Percentiles rank a stretch among this genome's conserved stretches.
These are phyloP conservation scores for Boulengeromyrus knoepffleri DNA, from an alignment of 2,113 vertebrate genomes.

Conservation along the genomic window DNA sequence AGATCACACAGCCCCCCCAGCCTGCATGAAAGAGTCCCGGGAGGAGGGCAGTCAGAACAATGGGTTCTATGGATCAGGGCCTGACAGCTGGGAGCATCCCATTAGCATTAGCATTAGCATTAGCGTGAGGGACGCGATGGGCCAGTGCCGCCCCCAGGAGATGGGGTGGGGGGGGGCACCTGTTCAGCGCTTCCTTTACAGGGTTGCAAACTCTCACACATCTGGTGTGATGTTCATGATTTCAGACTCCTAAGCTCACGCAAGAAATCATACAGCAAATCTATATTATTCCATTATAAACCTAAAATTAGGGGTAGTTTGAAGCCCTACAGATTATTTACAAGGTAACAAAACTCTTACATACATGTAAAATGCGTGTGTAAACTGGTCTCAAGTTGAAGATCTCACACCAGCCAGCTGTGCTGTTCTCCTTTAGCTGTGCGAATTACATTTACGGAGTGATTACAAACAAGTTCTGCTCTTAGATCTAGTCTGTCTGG, in stretches of 20 bases:
- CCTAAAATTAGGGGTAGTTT: neutral
- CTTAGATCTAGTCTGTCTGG: neutral
- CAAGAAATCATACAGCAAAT: neutral
- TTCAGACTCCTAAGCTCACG: neutral
- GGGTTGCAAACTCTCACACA: neutral
- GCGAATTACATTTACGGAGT: conserved; percentile 19
- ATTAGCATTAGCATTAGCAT: conserved; percentile 26
- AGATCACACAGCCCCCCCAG: neutral
- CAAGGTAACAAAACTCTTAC: neutral
- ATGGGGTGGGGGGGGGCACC: neutral
- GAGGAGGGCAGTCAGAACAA: conserved; percentile 20
- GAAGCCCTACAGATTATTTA: neutral
- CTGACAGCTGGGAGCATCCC: conserved; percentile 32
- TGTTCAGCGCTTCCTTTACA: neutral
- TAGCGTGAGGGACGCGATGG: neutral
- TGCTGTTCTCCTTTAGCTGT: neutral
- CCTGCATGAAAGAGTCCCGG: neutral
- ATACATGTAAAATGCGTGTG: neutral
- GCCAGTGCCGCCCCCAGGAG: neutral
- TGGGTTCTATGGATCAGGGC: conserved; percentile 27
- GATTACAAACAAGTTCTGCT: neutral
- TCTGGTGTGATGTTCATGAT: neutral
- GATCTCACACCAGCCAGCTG: neutral
- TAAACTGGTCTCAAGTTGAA: neutral
- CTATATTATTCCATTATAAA: neutral